phyloP scores from a whole-genome alignment of 2,113 vertebrate species.

The Daboia siamensis region DNA sequence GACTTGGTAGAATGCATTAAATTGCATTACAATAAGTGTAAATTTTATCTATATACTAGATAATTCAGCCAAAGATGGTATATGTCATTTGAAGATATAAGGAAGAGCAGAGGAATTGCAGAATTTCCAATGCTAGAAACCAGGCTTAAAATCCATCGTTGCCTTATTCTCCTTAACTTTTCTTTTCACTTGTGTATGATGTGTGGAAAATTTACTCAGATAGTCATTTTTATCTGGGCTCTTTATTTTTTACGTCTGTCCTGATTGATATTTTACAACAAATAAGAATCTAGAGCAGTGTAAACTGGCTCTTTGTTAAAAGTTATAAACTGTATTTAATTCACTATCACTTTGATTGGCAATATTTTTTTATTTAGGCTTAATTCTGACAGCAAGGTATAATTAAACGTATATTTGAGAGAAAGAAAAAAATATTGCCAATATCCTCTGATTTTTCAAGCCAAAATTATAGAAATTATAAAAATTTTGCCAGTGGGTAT shows the following conservation, averaged over 20 bases:
- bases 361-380: not conserved
- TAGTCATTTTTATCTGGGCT: not conserved
- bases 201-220: not conserved
- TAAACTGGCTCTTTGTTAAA: not conserved
- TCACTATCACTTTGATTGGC: not conserved
- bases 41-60: constrained; percentile 16
- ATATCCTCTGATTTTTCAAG: not conserved
- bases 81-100: not conserved
- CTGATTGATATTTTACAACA: not conserved
- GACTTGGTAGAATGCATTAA: not conserved
- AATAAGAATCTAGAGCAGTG: not conserved
- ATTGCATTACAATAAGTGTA: not conserved
- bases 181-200: not conserved
- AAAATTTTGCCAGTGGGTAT: not conserved
- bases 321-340: not conserved
- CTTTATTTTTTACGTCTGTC: not conserved
- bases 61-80: not conserved
- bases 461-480: not conserved
- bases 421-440: not conserved
- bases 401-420: not conserved
- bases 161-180: constrained; percentile 19
- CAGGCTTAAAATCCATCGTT: constrained; percentile 11
- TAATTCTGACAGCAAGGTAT: not conserved
- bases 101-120: not conserved
- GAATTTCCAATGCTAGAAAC: constrained; percentile 2